A percentile compares a stretch with the other conserved stretches of the same genome.
Conservation (phyloP, 2,113 vertebrate genomes). For the Mohoua ochrocephala region DNA sequence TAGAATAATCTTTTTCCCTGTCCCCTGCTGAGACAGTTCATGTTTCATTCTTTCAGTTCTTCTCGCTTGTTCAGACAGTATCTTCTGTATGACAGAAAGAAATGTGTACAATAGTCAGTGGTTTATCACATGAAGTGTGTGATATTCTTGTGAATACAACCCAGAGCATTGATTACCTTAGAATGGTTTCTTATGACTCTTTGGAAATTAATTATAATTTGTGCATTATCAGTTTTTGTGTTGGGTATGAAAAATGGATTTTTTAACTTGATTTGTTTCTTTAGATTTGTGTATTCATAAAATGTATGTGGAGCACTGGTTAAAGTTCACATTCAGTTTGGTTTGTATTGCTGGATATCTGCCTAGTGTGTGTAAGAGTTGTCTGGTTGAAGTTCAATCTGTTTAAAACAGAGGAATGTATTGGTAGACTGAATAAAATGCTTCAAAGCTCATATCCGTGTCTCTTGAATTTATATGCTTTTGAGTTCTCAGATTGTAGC, state of each 20-base stretch:
- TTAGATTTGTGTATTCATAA: neutral
- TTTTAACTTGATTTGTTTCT: neutral
- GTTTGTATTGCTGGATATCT: neutral
- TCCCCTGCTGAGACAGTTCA: neutral
- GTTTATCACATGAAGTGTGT: neutral
- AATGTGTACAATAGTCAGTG: neutral
- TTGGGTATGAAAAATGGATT: neutral
- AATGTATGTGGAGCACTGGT: neutral
- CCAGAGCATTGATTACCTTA: neutral
- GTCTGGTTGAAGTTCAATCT: conserved; percentile 5
- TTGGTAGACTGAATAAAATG: neutral
- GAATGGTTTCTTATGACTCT: neutral
- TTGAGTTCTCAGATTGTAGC: neutral
- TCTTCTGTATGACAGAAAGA: neutral
- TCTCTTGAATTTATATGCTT: neutral
- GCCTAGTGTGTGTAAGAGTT: neutral
- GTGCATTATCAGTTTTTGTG: neutral
- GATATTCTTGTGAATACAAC: neutral
- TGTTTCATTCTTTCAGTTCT: neutral
- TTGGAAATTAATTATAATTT: neutral
- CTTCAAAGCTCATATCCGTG: neutral
- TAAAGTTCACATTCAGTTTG: neutral
- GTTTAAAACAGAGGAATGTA: neutral
- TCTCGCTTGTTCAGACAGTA: neutral
- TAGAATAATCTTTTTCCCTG: neutral